Evolutionary conservation across 2,888 invertebrate genomes (phyloP).

Genomic region (Diarsia mendica): DNA sequence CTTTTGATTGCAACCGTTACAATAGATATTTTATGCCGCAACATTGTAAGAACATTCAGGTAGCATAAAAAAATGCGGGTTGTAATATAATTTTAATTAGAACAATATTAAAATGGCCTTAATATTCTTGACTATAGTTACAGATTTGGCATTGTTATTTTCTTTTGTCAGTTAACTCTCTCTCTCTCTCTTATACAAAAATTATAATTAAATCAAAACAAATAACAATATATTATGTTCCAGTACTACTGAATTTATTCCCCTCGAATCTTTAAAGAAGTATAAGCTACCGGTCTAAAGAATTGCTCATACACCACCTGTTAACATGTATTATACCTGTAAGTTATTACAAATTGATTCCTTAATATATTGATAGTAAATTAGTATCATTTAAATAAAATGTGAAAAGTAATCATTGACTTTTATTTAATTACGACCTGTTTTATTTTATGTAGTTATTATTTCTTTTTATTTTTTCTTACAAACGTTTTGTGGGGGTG

Average conservation of each 20-base stretch:
- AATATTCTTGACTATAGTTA: conserved; percentile 26
- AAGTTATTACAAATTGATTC: conserved; percentile 73
- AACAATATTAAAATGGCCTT: conserved; percentile 14
- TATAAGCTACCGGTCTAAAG: conserved; percentile 69
- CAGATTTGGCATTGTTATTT: conserved; percentile 41
- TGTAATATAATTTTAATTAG: conserved; percentile 26
- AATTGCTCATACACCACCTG: conserved; percentile 90
- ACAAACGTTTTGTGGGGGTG: conserved; percentile 89
- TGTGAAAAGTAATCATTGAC: conserved; percentile 82
- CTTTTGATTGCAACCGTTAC: conserved; percentile 14
- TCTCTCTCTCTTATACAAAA: conserved; percentile 11
- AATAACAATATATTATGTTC: conserved; percentile 34
- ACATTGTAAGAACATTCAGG: conserved; percentile 46
- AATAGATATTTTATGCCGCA: conserved; percentile 19
- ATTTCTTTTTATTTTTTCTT: conserved; percentile 80
- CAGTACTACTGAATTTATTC: conserved; percentile 28
- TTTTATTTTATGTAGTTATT: conserved; percentile 81
- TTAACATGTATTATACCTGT: conserved; percentile 81
- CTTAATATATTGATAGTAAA: conserved; percentile 79
- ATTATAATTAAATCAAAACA: not conserved
- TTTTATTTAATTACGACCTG: conserved; percentile 88
- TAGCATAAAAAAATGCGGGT: conserved; percentile 5
- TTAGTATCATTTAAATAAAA: conserved; percentile 85
- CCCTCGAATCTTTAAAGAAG: conserved; percentile 46
- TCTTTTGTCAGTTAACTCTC: conserved; percentile 16